Base-by-base conservation (phyloP, 2,113 vertebrate species). In the Diphyllodes magnificus region DNA sequence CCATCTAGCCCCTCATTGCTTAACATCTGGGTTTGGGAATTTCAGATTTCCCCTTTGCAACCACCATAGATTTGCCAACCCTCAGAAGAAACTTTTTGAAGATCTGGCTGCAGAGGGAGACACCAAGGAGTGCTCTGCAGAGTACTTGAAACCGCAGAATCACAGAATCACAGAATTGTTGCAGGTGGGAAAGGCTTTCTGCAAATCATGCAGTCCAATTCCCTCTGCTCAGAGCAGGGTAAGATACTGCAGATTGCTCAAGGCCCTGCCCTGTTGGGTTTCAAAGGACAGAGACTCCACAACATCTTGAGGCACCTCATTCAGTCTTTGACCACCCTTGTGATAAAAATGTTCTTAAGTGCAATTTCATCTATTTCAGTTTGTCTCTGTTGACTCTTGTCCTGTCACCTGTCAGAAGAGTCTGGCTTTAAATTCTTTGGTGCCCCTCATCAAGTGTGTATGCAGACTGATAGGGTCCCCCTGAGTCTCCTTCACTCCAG, bases 231-330 rank as follows among this genome's bases (percentile, higher is more conserved):
- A 61, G 39, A 49, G 18, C 15, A 83, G 30, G 2, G 8, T 51
- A 22, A 63, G 21, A 44, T 37, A 47, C 45, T 31, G 7, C 5
- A 72, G 9, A 11, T 49, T 47, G 10, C 35, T 79, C 15, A 40
- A 76, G 24, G 12, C 4, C 11, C 27, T 24, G 12, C 35, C 35
- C 33, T 60, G 11, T 28, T 69, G 3, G 2, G 3, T 64, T 76
- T 80, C 68, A 42, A 54, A 42, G 10, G 6, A n/a, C 2, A 37
- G 57, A 71, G 22, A 18, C 11, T 60, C 33, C 27, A 61, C 4
- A 39, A 5, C 2, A 4, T 50, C 35, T 57, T 0, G 0, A 28
- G 10, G 3, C 4, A 57, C 16, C 2, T 40, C 3, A 2, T 60
- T 60, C 27, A 50, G 5, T 33, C 28, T 75, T 75, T 82, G 13